phyloP scores from a whole-genome alignment of 35 echinoderm and acorn worm species.

The Ophioderma brevispina region DNA sequence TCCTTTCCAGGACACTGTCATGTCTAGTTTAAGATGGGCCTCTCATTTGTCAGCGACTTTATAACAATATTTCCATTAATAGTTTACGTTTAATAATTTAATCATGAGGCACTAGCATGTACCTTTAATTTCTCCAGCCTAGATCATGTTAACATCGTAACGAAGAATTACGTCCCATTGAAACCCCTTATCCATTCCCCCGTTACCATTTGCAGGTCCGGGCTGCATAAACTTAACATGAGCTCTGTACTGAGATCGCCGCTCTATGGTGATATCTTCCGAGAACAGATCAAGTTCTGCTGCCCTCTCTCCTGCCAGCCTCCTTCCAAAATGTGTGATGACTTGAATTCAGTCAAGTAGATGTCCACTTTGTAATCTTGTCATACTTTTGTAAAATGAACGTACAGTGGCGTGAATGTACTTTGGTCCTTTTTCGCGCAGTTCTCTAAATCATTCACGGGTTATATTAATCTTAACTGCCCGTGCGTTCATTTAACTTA shows the following conservation, averaged over 20 bases:
- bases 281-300: not conserved
- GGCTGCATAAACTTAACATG: not conserved
- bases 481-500: no score
- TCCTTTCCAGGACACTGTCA: no score
- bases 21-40: no score
- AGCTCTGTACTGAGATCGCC: not conserved
- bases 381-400: no score
- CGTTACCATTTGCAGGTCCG: not conserved
- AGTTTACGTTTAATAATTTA: no score
- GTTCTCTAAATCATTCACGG: no score
- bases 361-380: slow-evolving; percentile 45
- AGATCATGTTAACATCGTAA: slow-evolving; percentile 84
- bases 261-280: not conserved
- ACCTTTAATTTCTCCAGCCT: slow-evolving; percentile 83
- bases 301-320: slow-evolving; percentile 20
- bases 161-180: slow-evolving; percentile 68
- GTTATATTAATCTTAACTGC: no score
- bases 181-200: slow-evolving; percentile 32
- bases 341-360: slow-evolving; percentile 71
- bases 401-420: no score
- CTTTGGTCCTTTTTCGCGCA: no score
- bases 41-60: no score
- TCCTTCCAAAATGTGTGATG: slow-evolving; percentile 46
- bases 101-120: no score
- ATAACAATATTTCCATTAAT: no score